Base-by-base conservation (phyloP, 2,888 invertebrate species). In the Aproaerema taeniolella region DNA sequence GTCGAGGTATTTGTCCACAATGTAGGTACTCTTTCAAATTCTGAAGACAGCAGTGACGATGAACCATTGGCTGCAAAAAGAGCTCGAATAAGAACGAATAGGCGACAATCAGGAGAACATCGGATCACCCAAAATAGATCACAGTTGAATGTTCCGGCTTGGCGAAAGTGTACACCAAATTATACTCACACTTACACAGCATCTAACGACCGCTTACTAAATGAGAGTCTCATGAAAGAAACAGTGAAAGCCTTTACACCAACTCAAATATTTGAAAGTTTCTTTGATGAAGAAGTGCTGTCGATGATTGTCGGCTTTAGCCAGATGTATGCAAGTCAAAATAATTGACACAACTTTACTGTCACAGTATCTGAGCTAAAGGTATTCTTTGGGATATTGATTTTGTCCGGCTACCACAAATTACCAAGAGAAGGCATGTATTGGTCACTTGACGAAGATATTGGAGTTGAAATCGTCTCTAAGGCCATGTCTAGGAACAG, bases 371-470 rank as follows among this genome's bases (percentile, higher is more conserved):
- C 16, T 9, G 37, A 39, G 8, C 20, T 43, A 13, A 37, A 33
- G 37, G 36, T 20, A 16, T 40, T 42, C 24, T 11, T 45, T 9
- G 42, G 39, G 1, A 45, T 45, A 10, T 17, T 45, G 31, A 39
- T 45, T 6, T 17, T 42, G 9, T 34, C 37, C 34, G 39, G 42
- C 8, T 45, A 45, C 9, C 42, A 45, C 25, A 39, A 42, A 11
- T 10, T 45, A 9, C 42, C 33, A n/a, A 6, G 20, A 10, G 33
- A 33, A 33, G 11, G 12, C 5, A 20, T 17, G 8, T 41, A 40
- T 14, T 41, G 42, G 45, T 42, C 39, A 9, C 33, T 36, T 11
- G 45, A 43, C 34, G 40, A 45, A 42, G 43, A 47, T 11, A 11
- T 45, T 8, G 41, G 43, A n/a, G 38, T 43, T 24, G 28, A 26